Conservation (phyloP, 2,113 vertebrate species). For the Notothenia rossii region DNA sequence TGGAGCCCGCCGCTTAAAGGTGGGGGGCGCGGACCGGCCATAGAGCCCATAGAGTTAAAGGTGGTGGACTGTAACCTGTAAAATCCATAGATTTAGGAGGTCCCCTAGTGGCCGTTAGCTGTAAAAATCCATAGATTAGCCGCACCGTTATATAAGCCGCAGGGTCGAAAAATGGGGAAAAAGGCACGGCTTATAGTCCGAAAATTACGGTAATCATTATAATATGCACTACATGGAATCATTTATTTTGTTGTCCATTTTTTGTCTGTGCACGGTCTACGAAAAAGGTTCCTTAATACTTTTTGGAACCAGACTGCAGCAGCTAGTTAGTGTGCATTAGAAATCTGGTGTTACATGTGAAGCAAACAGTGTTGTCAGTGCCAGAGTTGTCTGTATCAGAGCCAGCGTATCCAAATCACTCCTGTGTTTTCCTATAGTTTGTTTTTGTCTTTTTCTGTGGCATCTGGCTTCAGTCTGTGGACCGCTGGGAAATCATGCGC, state of each 20-base stretch:
- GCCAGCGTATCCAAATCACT: not conserved
- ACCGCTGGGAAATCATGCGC: slow-evolving; percentile 48
- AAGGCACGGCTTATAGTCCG: no score
- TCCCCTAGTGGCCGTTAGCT: no score
- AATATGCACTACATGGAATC: not conserved
- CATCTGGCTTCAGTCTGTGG: slow-evolving; percentile 12
- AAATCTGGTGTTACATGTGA: slow-evolving; percentile 1
- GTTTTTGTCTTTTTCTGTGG: slow-evolving; percentile 10
- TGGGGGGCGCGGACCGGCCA: no score
- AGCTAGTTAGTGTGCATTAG: slow-evolving; percentile 3
- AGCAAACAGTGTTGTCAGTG: not conserved
- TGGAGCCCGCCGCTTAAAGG: no score
- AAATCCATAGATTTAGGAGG: no score
- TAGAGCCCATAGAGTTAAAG: no score
- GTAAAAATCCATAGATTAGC: no score
- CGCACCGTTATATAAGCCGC: no score
- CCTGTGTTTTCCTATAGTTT: not conserved
- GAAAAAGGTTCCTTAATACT: not conserved
- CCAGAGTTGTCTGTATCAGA: not conserved
- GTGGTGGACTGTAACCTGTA: no score
- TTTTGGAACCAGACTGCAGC: not conserved
- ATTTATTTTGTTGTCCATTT: not conserved
- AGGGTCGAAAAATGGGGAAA: no score
- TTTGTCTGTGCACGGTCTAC: not conserved
- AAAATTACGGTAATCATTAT: no score